Base-by-base conservation (phyloP, 2,888 invertebrate genomes). In the Drosophila incognita region DNA sequence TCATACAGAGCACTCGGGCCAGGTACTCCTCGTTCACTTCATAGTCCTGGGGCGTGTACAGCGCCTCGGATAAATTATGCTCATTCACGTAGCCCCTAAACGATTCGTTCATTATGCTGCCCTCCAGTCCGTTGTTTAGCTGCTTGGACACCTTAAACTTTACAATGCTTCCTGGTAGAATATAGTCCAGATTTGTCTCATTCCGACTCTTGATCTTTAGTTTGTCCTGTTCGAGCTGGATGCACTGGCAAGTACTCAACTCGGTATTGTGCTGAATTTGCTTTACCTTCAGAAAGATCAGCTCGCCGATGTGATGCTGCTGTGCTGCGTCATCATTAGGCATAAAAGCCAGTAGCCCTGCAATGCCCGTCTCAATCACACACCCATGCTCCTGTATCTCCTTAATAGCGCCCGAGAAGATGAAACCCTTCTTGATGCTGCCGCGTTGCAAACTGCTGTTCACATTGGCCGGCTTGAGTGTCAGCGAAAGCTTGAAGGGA, bases 321-420 rank as follows among this genome's bases (percentile, higher is more conserved):
- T 52, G 61, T 3, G 53, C 27, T 1, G 49, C 31, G 18, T 90
- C 84, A 21, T 87, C 85, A 10, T 83, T 63, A 0, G 95, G 95
- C 67, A 98, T 92, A 92, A 98, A 98, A 0, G 96, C 95, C 59
- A 95, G 95, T 1, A 96, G 94, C 80, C 95, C 95, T n/a, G 94
- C 93, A 2, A 98, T 94, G 4, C 98, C 98, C 7, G 96, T 94
- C 89, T 97, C 97, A 91, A 98, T 95, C 57, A 96, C 94, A 89
- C 95, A 98, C 1, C 98, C 98, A 91, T 98, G 97, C 90, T 98
- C 98, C 90, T 97, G 97, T 27, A 95, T 93, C 69, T 97, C 97
- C 8, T 94, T 93, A 2, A 98, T 94, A 0, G 96, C 96, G 0
- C 96, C 96, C 92, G 95, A 95, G 27, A 97, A 92, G 0, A 95